Conservation (phyloP, 1,140 invertebrate species). For the Anastrepha ludens region DNA sequence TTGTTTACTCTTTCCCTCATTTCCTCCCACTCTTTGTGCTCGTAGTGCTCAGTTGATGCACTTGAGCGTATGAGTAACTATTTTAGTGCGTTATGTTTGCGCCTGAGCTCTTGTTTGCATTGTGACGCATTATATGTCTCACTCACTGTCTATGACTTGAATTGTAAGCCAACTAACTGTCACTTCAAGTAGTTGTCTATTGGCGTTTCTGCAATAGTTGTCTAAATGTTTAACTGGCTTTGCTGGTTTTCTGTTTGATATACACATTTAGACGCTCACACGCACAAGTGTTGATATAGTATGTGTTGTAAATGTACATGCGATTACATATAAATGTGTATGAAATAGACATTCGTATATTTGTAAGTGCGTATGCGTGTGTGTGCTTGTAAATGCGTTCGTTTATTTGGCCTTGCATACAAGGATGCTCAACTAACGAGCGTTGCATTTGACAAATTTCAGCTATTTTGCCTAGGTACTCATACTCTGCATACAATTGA, state of each 20-base stretch:
- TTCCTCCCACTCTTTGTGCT: not conserved
- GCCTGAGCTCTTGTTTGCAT: not conserved
- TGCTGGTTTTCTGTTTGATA: not conserved
- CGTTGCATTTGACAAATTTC: conserved; percentile 24
- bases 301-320: not conserved
- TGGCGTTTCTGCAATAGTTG: not conserved
- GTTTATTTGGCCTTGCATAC: conserved; percentile 10
- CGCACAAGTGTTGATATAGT: too few species aligned
- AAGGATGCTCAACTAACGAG: not conserved
- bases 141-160: not conserved
- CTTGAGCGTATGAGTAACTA: not conserved
- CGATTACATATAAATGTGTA: not conserved
- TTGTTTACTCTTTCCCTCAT: not conserved
- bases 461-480: not conserved
- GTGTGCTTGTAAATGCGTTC: not conserved
- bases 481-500: too few species aligned
- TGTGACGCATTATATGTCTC: not conserved
- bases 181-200: not conserved
- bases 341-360: too few species aligned
- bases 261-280: not conserved
- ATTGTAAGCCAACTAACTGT: not conserved
- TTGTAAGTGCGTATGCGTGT: not conserved
- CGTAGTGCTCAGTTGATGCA: not conserved
- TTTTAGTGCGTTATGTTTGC: not conserved
- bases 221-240: conserved; percentile 25